Base-by-base conservation (phyloP, 2,888 invertebrate species). In the Scrobipalpa costella region DNA sequence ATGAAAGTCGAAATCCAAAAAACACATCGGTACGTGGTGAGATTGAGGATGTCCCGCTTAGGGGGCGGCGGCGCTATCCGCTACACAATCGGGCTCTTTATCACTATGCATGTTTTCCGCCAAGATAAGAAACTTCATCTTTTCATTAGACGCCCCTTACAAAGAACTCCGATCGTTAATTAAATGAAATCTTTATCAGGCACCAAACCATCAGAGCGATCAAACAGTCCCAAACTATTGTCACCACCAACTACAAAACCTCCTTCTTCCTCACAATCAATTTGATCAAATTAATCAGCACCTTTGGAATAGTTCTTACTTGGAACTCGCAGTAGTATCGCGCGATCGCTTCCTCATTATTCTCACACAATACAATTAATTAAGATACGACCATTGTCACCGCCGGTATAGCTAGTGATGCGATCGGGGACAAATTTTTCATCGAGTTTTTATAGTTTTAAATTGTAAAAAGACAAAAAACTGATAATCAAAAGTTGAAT, bases 301-400 rank as follows among this genome's bases (percentile, higher is more conserved):
- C 27, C 33, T 47, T 47, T 7, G 44, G 21, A 33, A 44, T 60
- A 64, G 17, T 68, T 64, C 66, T 65, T 44, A 57, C 63, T 52
- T 13, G 50, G 21, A 52, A 21, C 27, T 27, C 27, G 27, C 13
- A 52, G 64, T 60, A 63, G 64, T 73, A 74, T 74, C 72, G 50
- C 58, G 68, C 70, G 68, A 81, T 77, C 79, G 70, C 65, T 78
- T 74, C 76, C 76, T 74, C 69, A 68, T 76, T 76, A 76, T 64
- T 67, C 68, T 67, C 67, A 66, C 70, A 74, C 76, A 79, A 77
- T 76, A 77, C 76, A 79, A 81, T 82, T 82, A 83, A 82, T 83
- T 83, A 81, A 81, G 77, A 78, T 76, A 72, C 72, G 33, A 71
- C 72, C 66, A 72, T 74, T 77, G 75, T 75, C 66, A 72, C 61